phyloP scores from a whole-genome alignment of 2,113 vertebrate species.

The Lates calcarifer region DNA sequence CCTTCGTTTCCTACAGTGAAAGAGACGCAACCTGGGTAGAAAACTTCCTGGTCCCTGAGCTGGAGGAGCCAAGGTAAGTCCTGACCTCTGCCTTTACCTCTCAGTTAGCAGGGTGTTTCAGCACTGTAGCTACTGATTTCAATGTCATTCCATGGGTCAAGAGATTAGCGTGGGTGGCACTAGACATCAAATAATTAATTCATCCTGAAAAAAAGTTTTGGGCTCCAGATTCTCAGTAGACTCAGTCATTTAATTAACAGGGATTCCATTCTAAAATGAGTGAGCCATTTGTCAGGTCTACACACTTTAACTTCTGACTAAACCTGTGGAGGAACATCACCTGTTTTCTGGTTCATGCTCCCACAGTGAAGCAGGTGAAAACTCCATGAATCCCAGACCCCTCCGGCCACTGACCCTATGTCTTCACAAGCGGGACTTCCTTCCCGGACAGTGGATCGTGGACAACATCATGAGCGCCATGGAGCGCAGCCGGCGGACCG shows the following conservation, averaged over 20 bases:
- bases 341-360: background rate
- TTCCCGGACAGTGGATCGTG: slow-evolving; percentile 90
- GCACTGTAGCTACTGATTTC: too few species aligned
- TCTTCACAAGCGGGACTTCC: slow-evolving; percentile 92
- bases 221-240: too few species aligned
- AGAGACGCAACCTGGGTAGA: slow-evolving; percentile 92
- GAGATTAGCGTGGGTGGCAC: too few species aligned
- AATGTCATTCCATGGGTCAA: too few species aligned
- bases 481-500: slow-evolving; percentile 88
- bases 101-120: too few species aligned
- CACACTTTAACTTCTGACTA: too few species aligned
- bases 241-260: too few species aligned
- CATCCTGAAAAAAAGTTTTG: too few species aligned
- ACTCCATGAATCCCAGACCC: slow-evolving; percentile 29
- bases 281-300: too few species aligned
- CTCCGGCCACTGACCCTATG: slow-evolving; percentile 84
- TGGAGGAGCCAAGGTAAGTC: slow-evolving; percentile 80
- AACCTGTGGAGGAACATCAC: background rate
- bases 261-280: too few species aligned
- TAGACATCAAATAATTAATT: too few species aligned
- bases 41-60: slow-evolving; percentile 87
- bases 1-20: slow-evolving; percentile 95
- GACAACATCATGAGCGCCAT: slow-evolving; percentile 93
- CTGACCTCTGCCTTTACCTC: too few species aligned
- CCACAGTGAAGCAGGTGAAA: slow-evolving; percentile 15